Percentiles rank a stretch among this genome's conserved stretches.
These are phyloP conservation scores for Cerastis rubricosa DNA, from an alignment of 2,888 invertebrate species.

Conservation along the genomic window DNA sequence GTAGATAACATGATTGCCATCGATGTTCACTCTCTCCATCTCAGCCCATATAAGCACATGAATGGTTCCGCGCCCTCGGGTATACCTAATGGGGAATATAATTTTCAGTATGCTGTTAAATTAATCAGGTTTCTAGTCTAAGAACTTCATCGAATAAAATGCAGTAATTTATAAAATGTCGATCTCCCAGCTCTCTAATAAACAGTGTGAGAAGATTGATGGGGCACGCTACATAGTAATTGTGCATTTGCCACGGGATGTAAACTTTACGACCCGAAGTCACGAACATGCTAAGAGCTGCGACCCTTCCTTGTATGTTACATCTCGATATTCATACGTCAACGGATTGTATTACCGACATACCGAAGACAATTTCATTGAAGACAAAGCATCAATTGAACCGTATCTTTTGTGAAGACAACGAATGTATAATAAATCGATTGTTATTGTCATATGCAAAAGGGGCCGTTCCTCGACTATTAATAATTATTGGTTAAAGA, in stretches of 20 bases:
- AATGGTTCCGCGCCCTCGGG: slow-evolving; percentile 53
- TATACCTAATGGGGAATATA: slow-evolving; percentile 51
- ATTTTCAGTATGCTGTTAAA: slow-evolving; percentile 55
- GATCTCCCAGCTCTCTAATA: slow-evolving; percentile 47
- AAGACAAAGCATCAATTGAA: slow-evolving; percentile 71
- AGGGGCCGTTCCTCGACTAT: slow-evolving; percentile 30
- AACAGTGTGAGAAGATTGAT: slow-evolving; percentile 65
- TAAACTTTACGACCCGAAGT: slow-evolving; percentile 60
- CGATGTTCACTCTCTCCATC: slow-evolving; percentile 60
- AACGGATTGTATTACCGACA: slow-evolving; percentile 53
- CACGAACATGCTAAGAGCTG: slow-evolving; percentile 62
- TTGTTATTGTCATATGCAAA: slow-evolving; percentile 63
- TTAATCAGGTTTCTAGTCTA: slow-evolving; percentile 50
- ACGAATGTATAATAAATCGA: slow-evolving; percentile 77
- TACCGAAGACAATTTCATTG: slow-evolving; percentile 68
- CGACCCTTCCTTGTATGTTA: slow-evolving; percentile 47
- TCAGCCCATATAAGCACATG: slow-evolving; percentile 49
- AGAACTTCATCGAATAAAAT: slow-evolving; percentile 37
- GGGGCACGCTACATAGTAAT: slow-evolving; percentile 65
- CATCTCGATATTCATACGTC: slow-evolving; percentile 64
- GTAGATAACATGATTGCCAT: slow-evolving; percentile 60
- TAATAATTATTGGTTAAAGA: slow-evolving; percentile 29
- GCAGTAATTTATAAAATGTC: slow-evolving; percentile 30
- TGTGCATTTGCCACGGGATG: slow-evolving; percentile 68
- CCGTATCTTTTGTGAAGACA: slow-evolving; percentile 71